Conservation (phyloP, 2,797 vertebrate genomes). For the Delichon dasypus region DNA sequence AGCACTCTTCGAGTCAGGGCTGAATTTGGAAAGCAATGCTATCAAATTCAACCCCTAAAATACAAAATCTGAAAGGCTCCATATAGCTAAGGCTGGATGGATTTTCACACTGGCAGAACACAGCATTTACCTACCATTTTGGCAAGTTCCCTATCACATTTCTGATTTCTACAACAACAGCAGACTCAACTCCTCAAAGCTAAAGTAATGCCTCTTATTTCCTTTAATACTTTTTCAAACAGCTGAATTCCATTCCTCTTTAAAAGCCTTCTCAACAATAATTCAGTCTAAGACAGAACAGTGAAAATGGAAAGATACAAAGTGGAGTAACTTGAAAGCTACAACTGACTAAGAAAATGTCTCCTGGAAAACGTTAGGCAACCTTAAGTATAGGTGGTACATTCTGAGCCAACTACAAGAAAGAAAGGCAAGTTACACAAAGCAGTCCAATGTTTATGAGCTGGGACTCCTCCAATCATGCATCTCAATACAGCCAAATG, state of each 20-base stretch:
- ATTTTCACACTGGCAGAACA: background rate
- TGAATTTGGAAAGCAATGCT: background rate
- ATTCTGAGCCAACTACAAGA: background rate
- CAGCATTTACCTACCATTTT: background rate
- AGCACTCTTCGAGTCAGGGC: background rate
- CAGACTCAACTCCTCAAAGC: background rate
- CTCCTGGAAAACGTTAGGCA: background rate
- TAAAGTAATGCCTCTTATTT: background rate
- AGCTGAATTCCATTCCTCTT: background rate
- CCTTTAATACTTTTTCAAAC: background rate
- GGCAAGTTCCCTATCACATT: background rate
- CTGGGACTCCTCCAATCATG: background rate
- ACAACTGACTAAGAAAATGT: background rate
- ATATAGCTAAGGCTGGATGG: background rate
- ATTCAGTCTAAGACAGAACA: background rate
- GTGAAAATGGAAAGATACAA: background rate
- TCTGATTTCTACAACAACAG: background rate
- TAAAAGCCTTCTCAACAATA: background rate
- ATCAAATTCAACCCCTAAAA: background rate
- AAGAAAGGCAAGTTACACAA: background rate
- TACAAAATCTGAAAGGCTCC: background rate
- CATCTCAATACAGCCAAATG: slow-evolving; percentile 28
- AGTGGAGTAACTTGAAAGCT: background rate
- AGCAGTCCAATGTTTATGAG: background rate
- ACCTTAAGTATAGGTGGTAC: background rate